Percentiles rank a stretch among this genome's conserved stretches.
Evolutionary conservation across 2,888 invertebrate genomes (phyloP).

Genomic region (Patella pellucida): DNA sequence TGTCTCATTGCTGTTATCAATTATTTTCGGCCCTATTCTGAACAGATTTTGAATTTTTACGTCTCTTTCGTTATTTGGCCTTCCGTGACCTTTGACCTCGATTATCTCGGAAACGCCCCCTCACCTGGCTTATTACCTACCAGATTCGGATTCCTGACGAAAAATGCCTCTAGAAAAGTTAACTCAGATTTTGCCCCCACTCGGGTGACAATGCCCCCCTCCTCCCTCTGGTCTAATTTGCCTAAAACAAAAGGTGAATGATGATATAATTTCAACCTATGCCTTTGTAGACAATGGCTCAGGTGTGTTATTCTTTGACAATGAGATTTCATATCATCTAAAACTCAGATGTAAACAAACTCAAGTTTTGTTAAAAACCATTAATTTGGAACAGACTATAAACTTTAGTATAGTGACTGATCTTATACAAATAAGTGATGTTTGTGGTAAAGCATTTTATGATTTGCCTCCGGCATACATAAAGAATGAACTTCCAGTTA

Average conservation of each 20-base stretch:
- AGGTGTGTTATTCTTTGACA: not conserved
- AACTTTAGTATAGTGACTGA: not conserved
- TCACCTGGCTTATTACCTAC: no score
- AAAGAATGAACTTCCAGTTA: not conserved
- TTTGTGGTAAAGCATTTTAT: not conserved
- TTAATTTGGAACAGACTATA: not conserved
- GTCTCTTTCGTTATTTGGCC: no score
- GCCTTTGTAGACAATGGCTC: conserved; percentile 3
- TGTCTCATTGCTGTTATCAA: no score
- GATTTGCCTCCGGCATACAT: not conserved
- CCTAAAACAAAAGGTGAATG: not conserved
- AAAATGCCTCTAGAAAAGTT: no score
- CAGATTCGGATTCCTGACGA: no score
- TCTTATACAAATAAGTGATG: not conserved
- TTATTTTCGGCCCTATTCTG: no score
- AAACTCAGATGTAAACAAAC: not conserved
- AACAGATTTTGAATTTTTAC: no score
- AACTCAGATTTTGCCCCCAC: no score
- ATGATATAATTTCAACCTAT: not conserved
- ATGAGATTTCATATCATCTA: not conserved
- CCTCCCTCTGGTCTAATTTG: no score
- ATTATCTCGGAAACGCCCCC: no score
- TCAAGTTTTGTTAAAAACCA: not conserved
- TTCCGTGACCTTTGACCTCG: no score
- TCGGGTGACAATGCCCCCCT: no score